phyloP scores from a whole-genome alignment of 2,888 invertebrate species.

The Tipula unca region DNA sequence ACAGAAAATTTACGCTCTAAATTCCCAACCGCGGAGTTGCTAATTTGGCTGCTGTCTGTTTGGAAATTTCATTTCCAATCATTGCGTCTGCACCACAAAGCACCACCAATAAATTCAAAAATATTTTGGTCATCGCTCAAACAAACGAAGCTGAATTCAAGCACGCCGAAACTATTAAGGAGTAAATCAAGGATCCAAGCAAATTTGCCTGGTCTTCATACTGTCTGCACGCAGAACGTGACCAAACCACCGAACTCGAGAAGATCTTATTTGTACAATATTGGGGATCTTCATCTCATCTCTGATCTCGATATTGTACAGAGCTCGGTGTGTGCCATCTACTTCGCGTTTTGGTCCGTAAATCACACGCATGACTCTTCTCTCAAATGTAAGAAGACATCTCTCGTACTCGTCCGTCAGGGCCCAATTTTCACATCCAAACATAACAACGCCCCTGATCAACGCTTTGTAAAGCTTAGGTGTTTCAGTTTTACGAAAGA shows the following conservation, averaged over 20 bases:
- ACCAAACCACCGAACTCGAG: conserved; percentile 51
- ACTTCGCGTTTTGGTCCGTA: no score
- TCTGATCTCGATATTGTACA: no score
- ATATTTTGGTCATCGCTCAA: conserved; percentile 92
- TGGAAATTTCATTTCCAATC: conserved; percentile 93
- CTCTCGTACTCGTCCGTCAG: no score
- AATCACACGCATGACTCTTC: no score
- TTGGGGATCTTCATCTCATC: no score
- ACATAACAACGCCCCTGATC: no score
- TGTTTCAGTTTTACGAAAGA: no score
- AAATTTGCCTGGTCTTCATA: conserved; percentile 76
- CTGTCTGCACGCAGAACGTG: conserved; percentile 51
- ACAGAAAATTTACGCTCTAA: conserved; percentile 87
- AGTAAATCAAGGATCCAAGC: conserved; percentile 91
- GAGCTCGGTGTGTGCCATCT: no score
- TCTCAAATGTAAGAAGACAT: no score
- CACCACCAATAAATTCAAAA: conserved; percentile 96
- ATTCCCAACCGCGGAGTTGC: conserved; percentile 90
- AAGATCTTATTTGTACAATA: no score
- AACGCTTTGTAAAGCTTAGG: no score
- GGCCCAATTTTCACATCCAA: no score
- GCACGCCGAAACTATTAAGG: conserved; percentile 88
- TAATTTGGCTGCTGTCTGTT: conserved; percentile 87
- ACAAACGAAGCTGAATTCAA: conserved; percentile 93
- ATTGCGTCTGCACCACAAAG: conserved; percentile 96